phyloP scores from a whole-genome alignment of 2,888 invertebrate genomes.

The Junonia oenone region DNA sequence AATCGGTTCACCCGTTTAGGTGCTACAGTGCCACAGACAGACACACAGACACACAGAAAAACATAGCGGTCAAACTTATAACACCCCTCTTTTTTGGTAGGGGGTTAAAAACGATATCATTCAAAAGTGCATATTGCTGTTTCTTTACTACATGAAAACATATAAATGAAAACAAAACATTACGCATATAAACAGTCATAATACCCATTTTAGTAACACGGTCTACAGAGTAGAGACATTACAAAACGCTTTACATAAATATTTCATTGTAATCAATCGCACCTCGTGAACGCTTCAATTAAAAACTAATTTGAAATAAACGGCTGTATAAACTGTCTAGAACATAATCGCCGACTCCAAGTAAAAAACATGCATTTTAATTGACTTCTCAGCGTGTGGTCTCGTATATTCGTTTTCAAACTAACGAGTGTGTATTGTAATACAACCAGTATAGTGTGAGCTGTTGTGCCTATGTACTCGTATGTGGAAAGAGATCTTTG shows the following conservation, averaged over 20 bases:
- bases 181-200: neutral
- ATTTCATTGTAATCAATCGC: slow-evolving; percentile 26
- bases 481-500: neutral
- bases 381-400: slow-evolving; percentile 53
- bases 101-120: no score
- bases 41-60: no score
- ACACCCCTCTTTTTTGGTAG: no score
- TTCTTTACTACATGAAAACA: no score
- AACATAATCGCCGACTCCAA: slow-evolving; percentile 37
- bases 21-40: no score
- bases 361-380: slow-evolving; percentile 54
- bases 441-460: slow-evolving; percentile 36
- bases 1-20: no score
- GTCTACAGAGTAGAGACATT: slow-evolving; percentile 10
- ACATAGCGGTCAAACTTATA: no score
- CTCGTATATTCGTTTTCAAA: slow-evolving; percentile 47
- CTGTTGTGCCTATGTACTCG: slow-evolving; percentile 15
- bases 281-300: slow-evolving; percentile 31
- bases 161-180: no score
- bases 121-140: no score
- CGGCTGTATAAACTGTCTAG: slow-evolving; percentile 39
- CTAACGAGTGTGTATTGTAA: slow-evolving; percentile 45
- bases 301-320: slow-evolving; percentile 47
- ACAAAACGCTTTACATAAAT: slow-evolving; percentile 18
- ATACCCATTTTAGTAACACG: neutral